phyloP scores from a whole-genome alignment of 1,140 invertebrate genomes.

The Brachionus paranguensis region DNA sequence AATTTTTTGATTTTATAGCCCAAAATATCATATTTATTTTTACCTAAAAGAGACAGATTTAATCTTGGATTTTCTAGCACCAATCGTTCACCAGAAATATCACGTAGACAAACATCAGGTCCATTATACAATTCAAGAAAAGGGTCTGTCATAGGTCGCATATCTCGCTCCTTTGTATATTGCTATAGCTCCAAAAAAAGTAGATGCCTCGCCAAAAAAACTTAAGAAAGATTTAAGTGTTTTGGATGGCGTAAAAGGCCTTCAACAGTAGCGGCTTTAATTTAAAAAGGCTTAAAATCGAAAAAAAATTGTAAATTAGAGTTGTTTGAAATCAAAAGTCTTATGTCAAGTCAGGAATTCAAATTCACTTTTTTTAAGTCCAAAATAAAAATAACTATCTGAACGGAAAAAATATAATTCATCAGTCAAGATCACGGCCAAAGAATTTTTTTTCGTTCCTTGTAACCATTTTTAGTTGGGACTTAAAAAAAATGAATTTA shows the following conservation, averaged over 20 bases:
- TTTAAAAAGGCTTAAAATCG: neutral
- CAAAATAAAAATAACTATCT: no score
- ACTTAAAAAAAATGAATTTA: no score
- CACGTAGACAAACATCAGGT: neutral
- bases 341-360: neutral
- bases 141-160: neutral
- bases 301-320: neutral
- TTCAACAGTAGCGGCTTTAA: neutral
- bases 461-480: no score
- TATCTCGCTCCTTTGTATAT: neutral
- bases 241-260: neutral
- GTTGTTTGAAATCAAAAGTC: neutral
- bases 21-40: no score
- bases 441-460: no score
- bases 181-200: neutral
- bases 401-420: no score
- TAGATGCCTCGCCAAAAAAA: slow-evolving; percentile 3
- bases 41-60: no score
- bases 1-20: no score
- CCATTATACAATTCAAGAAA: neutral
- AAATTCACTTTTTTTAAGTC: no score
- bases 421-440: no score
- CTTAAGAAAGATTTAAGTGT: neutral
- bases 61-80: no score
- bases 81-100: neutral